These are phyloP conservation scores for Aleadryas rufinucha DNA, from an alignment of 2,113 vertebrate genomes.

Conservation along the genomic window DNA sequence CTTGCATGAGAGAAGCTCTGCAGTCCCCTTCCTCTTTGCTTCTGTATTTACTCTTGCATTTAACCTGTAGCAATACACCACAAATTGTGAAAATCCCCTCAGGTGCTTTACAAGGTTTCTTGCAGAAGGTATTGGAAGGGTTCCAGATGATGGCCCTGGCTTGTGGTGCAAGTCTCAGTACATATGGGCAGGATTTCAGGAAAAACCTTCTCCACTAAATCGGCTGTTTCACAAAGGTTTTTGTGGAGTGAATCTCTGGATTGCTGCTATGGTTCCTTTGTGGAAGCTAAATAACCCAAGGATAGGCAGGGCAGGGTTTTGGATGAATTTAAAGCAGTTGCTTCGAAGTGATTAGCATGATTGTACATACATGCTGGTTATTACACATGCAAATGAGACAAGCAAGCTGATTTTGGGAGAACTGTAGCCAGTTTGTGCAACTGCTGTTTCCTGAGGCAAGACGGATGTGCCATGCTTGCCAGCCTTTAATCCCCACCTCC, in stretches of 20 bases:
- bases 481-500: not conserved
- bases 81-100: not conserved
- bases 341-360: not conserved
- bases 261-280: not conserved
- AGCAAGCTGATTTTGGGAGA: not conserved
- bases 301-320: not conserved
- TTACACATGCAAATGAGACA: slow-evolving; percentile 35
- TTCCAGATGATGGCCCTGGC: not conserved
- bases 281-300: not conserved
- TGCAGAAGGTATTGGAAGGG: not conserved
- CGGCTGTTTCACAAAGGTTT: not conserved
- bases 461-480: not conserved
- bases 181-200: not conserved
- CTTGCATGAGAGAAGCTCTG: not conserved
- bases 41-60: not conserved
- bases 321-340: not conserved
- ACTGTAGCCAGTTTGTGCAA: not conserved
- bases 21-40: not conserved
- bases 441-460: not conserved
- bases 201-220: not conserved
- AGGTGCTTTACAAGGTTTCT: not conserved
- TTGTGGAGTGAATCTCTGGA: not conserved
- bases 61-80: not conserved
- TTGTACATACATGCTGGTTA: not conserved
- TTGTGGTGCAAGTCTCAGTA: not conserved